Evolutionary conservation across 2,113 vertebrate species (phyloP), one percentile per base, ranked within the genome.

Genomic region (Ammospiza caudacuta): DNA sequence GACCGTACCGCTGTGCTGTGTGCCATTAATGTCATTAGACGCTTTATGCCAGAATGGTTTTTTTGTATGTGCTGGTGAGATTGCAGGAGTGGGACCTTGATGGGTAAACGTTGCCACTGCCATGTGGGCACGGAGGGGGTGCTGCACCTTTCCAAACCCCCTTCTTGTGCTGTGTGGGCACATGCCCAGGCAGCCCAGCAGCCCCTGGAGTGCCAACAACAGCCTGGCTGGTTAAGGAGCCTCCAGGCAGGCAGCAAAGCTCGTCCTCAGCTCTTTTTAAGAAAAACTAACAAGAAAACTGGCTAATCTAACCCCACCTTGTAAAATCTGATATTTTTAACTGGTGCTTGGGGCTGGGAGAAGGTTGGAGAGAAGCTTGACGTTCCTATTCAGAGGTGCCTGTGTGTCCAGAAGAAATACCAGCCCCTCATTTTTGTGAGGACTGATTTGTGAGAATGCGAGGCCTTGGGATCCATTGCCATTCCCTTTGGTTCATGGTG

Each of bases 1-100:
- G 92, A 93, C 61, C 0, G 62, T 83, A 89, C 83, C 2, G 2
- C 83, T 47, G 57, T 64, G 83, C 49, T 95, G 41, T 92, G 91
- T 97, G 96, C 96, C 92, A 94, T 92, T 94, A 91, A 83, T 90
- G 87, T 93, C 91, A 94, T 88, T 73, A 54, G 79, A 84, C 73
- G 47, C 82, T 95, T 51, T 62, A 52, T 82, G 67, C 87, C 67
- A 59, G 78, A 85, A 61, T n/a, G 68, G 62, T 73, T 83, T 86
- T 75, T 89, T 92, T 83, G 25, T 35, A 6, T 78, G 35, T 88
- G 75, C 39, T 83, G 57, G 58, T 83, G 64, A 84, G 87, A 79
- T 61, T 67, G 35, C 55, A 85, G 52, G 73, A 62, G 9, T 78
- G 62, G 35, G 76, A 46, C 29, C 23, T 31, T 11, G 24, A 41